phyloP scores from a whole-genome alignment of 1,140 invertebrate species.

The Heliconius eleuchia region DNA sequence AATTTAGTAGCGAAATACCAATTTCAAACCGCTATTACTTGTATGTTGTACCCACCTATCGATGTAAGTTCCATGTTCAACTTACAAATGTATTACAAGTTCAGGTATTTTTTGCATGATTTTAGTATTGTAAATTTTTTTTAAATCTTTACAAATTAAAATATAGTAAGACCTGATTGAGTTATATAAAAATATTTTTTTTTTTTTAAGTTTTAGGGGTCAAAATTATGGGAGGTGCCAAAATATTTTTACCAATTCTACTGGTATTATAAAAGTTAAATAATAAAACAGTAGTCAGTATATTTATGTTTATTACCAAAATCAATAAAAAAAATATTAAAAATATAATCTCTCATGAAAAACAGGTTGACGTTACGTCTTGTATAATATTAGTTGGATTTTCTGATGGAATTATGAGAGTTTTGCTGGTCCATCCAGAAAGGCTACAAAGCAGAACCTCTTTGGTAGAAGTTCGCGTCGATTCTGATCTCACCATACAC shows the following conservation, averaged over 20 bases:
- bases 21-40: conserved; percentile 84
- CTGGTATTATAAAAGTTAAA: too few relatives aligned
- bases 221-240: too few relatives aligned
- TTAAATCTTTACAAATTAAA: background rate
- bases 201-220: too few relatives aligned
- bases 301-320: too few relatives aligned
- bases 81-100: background rate
- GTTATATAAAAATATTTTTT: too few relatives aligned
- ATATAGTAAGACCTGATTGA: too few relatives aligned
- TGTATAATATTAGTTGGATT: conserved; percentile 87
- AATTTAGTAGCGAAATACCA: conserved; percentile 82
- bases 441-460: conserved; percentile 43
- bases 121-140: background rate
- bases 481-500: conserved; percentile 65
- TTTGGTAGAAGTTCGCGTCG: conserved; percentile 56
- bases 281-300: too few relatives aligned
- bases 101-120: background rate
- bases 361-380: conserved; percentile 80
- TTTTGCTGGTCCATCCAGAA: conserved; percentile 61
- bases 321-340: background rate
- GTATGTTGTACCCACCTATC: conserved; percentile 87
- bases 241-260: too few relatives aligned
- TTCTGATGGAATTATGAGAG: conserved; percentile 85
- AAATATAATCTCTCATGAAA: background rate
- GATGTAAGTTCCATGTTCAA: conserved; percentile 77